Conservation (phyloP, 64 coral and sea anemone genomes). For the Porites australiensis region DNA sequence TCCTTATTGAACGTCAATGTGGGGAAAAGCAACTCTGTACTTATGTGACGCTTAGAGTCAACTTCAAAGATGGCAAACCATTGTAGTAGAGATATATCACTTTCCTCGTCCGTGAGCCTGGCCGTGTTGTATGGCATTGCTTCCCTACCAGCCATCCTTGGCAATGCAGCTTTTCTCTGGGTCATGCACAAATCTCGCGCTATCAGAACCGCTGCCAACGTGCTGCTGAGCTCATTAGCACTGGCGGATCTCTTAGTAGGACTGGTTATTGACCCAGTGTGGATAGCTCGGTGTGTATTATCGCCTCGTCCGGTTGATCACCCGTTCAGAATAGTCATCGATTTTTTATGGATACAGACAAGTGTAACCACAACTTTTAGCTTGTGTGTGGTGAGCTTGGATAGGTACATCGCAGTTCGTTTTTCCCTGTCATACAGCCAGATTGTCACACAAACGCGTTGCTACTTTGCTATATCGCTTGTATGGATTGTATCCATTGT, state of each 20-base stretch:
- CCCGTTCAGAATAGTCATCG: slow-evolving; percentile 28
- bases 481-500: slow-evolving; percentile 29
- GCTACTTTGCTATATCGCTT: neutral
- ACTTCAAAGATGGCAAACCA: no score
- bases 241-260: slow-evolving; percentile 69
- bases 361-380: slow-evolving; percentile 40
- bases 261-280: slow-evolving; percentile 68
- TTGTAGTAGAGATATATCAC: no score
- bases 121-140: no score
- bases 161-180: no score
- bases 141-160: no score
- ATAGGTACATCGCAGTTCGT: slow-evolving; percentile 23
- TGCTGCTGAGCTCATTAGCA: slow-evolving; percentile 69
- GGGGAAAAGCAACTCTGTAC: no score
- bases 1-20: no score
- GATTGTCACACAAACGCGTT: neutral
- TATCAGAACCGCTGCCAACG: slow-evolving; percentile 67
- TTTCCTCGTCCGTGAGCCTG: no score
- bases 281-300: slow-evolving; percentile 52
- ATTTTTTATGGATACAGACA: slow-evolving; percentile 38
- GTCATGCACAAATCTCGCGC: slow-evolving; percentile 44
- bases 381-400: slow-evolving; percentile 33
- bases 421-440: slow-evolving; percentile 2
- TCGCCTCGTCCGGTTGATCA: slow-evolving; percentile 31
- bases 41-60: no score